Base-by-base conservation (phyloP, 2,113 vertebrate genomes). In the Sterna hirundo region DNA sequence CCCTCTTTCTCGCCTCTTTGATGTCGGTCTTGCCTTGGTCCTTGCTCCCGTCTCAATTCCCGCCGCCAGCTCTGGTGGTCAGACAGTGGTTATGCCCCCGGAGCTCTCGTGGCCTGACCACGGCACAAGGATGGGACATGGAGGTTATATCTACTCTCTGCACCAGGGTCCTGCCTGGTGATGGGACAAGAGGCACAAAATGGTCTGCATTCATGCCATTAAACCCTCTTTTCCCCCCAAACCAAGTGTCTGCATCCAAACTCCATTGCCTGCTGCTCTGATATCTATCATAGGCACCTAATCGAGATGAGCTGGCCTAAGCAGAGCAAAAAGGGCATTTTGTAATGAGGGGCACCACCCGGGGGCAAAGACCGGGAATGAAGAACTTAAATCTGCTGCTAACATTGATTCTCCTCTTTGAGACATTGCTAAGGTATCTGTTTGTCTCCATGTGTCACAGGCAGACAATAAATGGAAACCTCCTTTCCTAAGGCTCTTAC, bases 31-130 rank as follows among this genome's bases (percentile, higher is more conserved):
- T 85, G 90, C 44, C 49, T 85, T 23, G 61, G 40, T 72, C 15
- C 44, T 57, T 21, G 49, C 36, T 76, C 65, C 44, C 5, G n/a
- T 36, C 86, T 79, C 91, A 65, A 25, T 72, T 90, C 84, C 49
- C 44, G 15, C 25, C 0, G 2, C 86, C 18, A 57, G 36, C 46
- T 90, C 71, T 70, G 0, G 0, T 0, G 2, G 61, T 71, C 84
- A 30, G 52, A 10, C 0, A 2, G 36, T 17, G 44, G 69, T 15
- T 65, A 36, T 32, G 44, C 2, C 13, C 36, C 42, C 0, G 0
- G 22, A 1, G 3, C 26, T 20, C 61, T 76, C 52, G 10, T 0
- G 9, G 76, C 46, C 58, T 0, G 0, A 15, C 25, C n/a, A 6
- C 0, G 3, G 60, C 69, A 64, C n/a, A 15, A 7, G 26, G 27